Evolutionary conservation across 2,888 invertebrate genomes (phyloP).

Genomic region (Xanthorhoe designata): DNA sequence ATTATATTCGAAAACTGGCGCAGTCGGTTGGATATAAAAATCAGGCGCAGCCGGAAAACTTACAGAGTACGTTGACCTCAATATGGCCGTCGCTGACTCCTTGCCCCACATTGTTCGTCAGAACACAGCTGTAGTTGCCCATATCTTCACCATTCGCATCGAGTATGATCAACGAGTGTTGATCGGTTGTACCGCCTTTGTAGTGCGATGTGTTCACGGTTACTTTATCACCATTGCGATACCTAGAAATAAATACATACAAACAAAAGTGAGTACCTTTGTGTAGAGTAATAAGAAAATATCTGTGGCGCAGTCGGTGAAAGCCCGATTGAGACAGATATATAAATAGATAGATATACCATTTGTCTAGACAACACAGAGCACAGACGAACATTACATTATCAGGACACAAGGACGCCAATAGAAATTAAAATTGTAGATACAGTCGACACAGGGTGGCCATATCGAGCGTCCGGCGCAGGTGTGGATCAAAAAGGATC

Average conservation of each 20-base stretch:
- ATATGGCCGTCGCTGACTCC: constrained; percentile 90
- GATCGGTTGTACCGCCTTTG: constrained; percentile 90
- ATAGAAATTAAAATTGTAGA: too few relatives aligned
- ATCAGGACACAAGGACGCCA: too few relatives aligned
- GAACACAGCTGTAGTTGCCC: constrained; percentile 93
- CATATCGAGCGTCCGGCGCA: too few relatives aligned
- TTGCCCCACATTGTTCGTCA: constrained; percentile 92
- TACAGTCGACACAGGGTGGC: too few relatives aligned
- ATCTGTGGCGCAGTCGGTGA: too few relatives aligned
- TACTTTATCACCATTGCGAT: constrained; percentile 87
- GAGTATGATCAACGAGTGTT: constrained; percentile 91
- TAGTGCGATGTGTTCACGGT: constrained; percentile 84
- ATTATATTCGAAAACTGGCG: background rate
- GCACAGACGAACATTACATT: too few relatives aligned
- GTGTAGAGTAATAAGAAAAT: too few relatives aligned
- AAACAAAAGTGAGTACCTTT: too few relatives aligned
- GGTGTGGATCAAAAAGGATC: too few relatives aligned
- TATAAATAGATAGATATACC: too few relatives aligned
- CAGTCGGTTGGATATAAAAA: background rate
- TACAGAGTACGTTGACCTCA: constrained; percentile 93
- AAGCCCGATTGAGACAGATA: too few relatives aligned
- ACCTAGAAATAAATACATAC: constrained; percentile 82
- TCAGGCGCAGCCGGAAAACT: constrained; percentile 71
- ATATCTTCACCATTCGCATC: constrained; percentile 91
- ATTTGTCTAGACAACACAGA: too few relatives aligned